phyloP scores from a whole-genome alignment of 2,113 vertebrate genomes.

The Alosa alosa region DNA sequence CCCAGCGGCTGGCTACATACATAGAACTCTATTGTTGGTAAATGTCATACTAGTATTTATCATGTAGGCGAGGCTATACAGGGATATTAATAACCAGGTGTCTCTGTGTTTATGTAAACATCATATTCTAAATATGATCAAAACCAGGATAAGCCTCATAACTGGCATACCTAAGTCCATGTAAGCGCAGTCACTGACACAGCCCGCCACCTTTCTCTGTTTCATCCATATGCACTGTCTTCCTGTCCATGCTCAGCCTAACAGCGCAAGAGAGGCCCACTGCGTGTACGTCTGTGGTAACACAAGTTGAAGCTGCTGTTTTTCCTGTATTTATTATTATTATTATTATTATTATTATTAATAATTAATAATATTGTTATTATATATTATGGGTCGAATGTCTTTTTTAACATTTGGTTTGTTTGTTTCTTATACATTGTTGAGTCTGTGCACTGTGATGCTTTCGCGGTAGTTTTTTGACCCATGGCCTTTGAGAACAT shows the following conservation, averaged over 20 bases:
- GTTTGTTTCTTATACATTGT: constrained; percentile 13
- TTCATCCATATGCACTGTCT: constrained; percentile 42
- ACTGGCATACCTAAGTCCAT: too few relatives aligned
- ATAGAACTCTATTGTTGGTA: too few relatives aligned
- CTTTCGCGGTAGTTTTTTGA: not conserved
- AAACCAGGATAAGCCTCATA: too few relatives aligned
- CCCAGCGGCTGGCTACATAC: too few relatives aligned
- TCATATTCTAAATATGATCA: too few relatives aligned
- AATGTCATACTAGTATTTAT: too few relatives aligned
- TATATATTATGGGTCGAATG: not conserved
- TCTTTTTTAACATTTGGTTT: not conserved
- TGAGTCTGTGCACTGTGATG: not conserved
- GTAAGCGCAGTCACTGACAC: too few relatives aligned
- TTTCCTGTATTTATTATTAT: constrained; percentile 27
- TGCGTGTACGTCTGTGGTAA: constrained; percentile 39
- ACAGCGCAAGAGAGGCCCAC: constrained; percentile 16
- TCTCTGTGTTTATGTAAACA: too few relatives aligned
- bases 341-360: not conserved
- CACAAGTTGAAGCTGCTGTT: constrained; percentile 45
- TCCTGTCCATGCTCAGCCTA: constrained; percentile 38
- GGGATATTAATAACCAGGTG: too few relatives aligned
- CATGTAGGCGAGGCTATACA: too few relatives aligned
- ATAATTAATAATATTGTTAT: not conserved
- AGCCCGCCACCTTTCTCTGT: not conserved
- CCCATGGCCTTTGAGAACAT: constrained; percentile 34